Percentiles rank a stretch among this genome's conserved stretches.
These are phyloP conservation scores for Semaprochilodus insignis DNA, from an alignment of 2,797 vertebrate species.

Conservation along the genomic window DNA sequence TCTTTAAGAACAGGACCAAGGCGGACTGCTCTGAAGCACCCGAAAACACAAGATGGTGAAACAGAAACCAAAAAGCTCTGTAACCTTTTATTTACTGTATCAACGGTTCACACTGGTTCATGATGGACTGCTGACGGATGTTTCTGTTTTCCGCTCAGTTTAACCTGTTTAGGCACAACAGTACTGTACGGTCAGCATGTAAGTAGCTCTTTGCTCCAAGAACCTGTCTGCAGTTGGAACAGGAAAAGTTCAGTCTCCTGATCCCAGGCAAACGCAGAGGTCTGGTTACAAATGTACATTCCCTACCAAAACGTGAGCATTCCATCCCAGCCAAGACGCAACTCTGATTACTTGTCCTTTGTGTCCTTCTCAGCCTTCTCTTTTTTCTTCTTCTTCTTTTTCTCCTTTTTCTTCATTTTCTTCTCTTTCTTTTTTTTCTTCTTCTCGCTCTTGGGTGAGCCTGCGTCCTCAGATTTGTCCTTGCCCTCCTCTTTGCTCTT, in stretches of 20 bases:
- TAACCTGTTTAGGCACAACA: background rate
- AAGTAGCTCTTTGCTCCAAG: background rate
- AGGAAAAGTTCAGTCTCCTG: background rate
- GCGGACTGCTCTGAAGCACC: background rate
- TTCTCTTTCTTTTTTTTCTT: conserved; percentile 70
- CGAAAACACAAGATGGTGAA: background rate
- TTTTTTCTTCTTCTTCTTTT: conserved; percentile 62
- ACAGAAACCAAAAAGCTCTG: background rate
- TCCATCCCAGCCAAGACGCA: background rate
- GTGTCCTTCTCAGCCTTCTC: conserved; percentile 4
- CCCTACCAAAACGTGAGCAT: background rate
- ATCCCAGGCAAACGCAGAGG: background rate
- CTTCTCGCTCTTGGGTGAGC: conserved; percentile 51
- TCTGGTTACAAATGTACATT: background rate
- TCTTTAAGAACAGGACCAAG: background rate
- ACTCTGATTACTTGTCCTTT: background rate
- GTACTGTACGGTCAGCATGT: background rate
- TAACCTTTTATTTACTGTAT: background rate
- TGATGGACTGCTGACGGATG: background rate
- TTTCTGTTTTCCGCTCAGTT: background rate
- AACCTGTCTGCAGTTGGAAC: background rate
- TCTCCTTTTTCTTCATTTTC: conserved; percentile 66
- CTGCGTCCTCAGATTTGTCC: conserved; percentile 2
- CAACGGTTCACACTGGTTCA: background rate
- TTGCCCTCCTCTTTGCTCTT: conserved; percentile 38